A percentile compares a stretch with the other conserved stretches of the same genome.
These are phyloP conservation scores for Taxidea taxus DNA, from an alignment of 2,113 vertebrate species.

Conservation along the genomic window DNA sequence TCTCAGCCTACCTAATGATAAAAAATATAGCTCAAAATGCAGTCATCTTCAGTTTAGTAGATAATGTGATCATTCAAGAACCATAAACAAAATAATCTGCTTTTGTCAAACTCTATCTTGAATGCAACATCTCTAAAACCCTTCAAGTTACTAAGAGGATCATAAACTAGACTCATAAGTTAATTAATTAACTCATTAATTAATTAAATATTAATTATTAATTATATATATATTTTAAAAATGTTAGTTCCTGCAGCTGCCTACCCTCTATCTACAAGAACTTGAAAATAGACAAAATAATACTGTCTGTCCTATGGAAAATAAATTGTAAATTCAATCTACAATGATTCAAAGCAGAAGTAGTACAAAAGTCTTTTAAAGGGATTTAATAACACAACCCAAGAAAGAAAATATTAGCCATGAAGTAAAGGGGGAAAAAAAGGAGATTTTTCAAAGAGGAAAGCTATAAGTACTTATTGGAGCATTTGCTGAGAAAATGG, in stretches of 20 bases:
- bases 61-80: not conserved
- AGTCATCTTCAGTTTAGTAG: not conserved
- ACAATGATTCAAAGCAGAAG: constrained; percentile 7
- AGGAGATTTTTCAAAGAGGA: not conserved
- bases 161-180: not conserved
- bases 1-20: not conserved
- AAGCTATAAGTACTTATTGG: not conserved
- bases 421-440: not conserved
- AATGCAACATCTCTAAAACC: not conserved
- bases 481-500: not conserved
- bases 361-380: not conserved
- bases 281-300: not conserved
- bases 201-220: no score
- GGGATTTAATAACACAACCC: not conserved
- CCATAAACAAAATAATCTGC: not conserved
- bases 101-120: not conserved
- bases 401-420: not conserved
- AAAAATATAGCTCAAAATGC: not conserved
- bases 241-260: not conserved
- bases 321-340: not conserved
- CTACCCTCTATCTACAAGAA: not conserved
- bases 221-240: no score
- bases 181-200: no score
- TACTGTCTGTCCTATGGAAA: not conserved
- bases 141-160: not conserved